These are phyloP conservation scores for Hippoglossus stenolepis DNA, from an alignment of 2,113 vertebrate genomes.

Conservation along the genomic window DNA sequence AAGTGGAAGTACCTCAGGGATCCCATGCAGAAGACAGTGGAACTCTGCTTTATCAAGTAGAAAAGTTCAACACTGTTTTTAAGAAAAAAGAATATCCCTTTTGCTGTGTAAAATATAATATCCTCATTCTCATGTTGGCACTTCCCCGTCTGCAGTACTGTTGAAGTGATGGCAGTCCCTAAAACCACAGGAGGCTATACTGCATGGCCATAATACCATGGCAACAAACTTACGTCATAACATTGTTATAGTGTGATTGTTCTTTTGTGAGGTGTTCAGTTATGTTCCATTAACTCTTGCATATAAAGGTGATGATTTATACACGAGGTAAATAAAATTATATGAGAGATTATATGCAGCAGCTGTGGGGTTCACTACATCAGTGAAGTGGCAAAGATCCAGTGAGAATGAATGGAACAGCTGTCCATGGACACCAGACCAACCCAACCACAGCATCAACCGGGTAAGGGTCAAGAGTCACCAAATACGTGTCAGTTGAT, in stretches of 20 bases:
- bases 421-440: neutral
- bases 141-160: neutral
- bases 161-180: neutral
- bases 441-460: neutral
- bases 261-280: neutral
- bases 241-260: neutral
- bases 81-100: neutral
- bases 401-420: neutral
- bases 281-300: neutral
- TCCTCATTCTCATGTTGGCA: neutral
- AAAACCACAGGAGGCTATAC: neutral
- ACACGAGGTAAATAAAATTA: neutral
- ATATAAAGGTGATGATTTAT: neutral
- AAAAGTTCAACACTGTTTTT: neutral
- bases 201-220: neutral
- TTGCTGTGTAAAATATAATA: neutral
- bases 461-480: neutral
- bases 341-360: neutral
- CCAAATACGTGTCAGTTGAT: neutral
- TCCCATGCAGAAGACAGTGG: neutral
- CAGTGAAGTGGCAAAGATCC: neutral
- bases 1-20: neutral
- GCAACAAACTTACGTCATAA: neutral
- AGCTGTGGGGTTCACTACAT: neutral
- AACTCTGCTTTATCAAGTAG: neutral